Evolutionary conservation across 2,797 vertebrate species (phyloP), one percentile per base, ranked within the genome.

Genomic region (Lepilemur ruficaudatus): DNA sequence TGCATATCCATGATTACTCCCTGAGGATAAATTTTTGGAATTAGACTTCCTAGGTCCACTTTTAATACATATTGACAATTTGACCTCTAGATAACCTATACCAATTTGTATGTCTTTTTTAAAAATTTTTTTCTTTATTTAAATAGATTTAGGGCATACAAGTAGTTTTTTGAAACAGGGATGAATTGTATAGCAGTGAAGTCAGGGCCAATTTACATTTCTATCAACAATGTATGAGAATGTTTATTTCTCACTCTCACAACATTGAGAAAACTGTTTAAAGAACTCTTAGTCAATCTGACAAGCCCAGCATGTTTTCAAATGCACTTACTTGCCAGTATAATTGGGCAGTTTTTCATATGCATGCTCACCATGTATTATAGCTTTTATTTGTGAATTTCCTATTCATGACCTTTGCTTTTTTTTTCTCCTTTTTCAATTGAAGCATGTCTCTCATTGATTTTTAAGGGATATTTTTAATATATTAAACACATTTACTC

Each of bases 321-420:
- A 83, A 70, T 25, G 61, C 28, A 61, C 17, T 87, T 96, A 48
- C 46, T 80, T 86, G 69, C 61, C 35, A 85, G 63, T 32, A 93
- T 59, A 85, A 89, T 13, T 70, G 69, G 22, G 9, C 13, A 83
- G 43, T 57, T 50, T 82, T 84, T 75, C 78, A 50, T n/a, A 67
- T 13, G 20, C 8, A 30, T 55, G 15, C 6, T 73, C 43, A 88
- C 38, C 67, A 41, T 20, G 22, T 78, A 85, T 72, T 67, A 89
- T 5, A 92, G 41, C 23, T 73, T 93, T 89, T 80, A 41, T 59
- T 91, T 88, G n/a, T 80, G 50, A 79, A 87, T 92, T 78, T 91
- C 69, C 41, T 63, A 52, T 52, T 50, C 5, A 55, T 46, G n/a
- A 73, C 11, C 38, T 83, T 90, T 57, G 14, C 22, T 72, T 75